Percentiles rank a stretch among this genome's conserved stretches.
These are phyloP conservation scores for Eulemur albifrons DNA, from an alignment of 2,797 vertebrate genomes.

Conservation along the genomic window DNA sequence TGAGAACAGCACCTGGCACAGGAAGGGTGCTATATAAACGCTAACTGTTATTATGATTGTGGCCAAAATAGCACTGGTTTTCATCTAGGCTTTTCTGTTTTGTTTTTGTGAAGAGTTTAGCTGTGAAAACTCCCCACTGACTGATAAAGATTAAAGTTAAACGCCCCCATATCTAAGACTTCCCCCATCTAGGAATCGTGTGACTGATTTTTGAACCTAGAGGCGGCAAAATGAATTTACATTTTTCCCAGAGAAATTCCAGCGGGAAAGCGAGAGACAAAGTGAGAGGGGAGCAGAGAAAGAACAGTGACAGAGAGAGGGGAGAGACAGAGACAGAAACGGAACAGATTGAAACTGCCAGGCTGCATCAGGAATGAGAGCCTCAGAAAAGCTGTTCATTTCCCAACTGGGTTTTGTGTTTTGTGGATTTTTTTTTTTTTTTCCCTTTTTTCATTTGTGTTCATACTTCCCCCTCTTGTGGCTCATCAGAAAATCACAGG, in stretches of 20 bases:
- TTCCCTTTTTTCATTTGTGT: slow-evolving; percentile 78
- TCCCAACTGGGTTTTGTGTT: slow-evolving; percentile 60
- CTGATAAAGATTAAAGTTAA: slow-evolving; percentile 31
- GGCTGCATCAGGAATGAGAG: slow-evolving; percentile 7
- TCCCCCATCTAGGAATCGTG: neutral
- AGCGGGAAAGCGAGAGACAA: slow-evolving; percentile 41
- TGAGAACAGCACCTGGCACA: too few relatives aligned
- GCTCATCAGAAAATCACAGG: slow-evolving; percentile 84
- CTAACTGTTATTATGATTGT: neutral
- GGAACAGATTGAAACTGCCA: slow-evolving; percentile 53
- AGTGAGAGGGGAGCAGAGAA: slow-evolving; percentile 36
- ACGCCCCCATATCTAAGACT: neutral
- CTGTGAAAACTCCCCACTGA: neutral
- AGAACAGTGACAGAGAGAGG: slow-evolving; percentile 53
- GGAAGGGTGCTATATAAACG: neutral
- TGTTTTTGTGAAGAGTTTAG: neutral
- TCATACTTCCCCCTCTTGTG: slow-evolving; percentile 87
- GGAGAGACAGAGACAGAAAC: neutral
- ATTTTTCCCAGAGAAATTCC: slow-evolving; percentile 61
- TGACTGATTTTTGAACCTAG: slow-evolving; percentile 35
- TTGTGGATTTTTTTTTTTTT: neutral
- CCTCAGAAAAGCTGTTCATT: slow-evolving; percentile 53
- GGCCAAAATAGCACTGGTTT: neutral
- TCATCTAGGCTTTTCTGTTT: neutral
- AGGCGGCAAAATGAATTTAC: slow-evolving; percentile 43